A percentile compares a stretch with the other conserved stretches of the same genome.
Conservation (phyloP, 2,888 invertebrate genomes). For the Coleophora flavipennella region DNA sequence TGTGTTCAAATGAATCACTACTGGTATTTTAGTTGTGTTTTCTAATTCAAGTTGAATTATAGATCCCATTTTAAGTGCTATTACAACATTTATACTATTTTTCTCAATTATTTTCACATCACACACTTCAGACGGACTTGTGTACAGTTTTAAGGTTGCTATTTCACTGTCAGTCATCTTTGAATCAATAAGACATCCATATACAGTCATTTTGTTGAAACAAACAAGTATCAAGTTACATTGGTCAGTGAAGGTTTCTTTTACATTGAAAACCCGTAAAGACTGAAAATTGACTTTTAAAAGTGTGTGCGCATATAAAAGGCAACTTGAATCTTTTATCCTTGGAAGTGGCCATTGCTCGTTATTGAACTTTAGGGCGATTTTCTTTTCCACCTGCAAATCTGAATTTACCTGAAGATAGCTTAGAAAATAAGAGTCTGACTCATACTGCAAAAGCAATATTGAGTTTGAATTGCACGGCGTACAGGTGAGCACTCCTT, state of each 20-base stretch:
- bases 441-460: conserved; percentile 34
- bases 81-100: conserved; percentile 24
- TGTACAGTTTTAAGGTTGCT: conserved; percentile 31
- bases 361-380: conserved; percentile 13
- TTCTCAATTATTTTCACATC: conserved; percentile 28
- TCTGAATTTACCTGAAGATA: conserved; percentile 33
- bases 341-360: conserved; percentile 17
- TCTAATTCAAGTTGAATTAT: conserved; percentile 32
- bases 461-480: conserved; percentile 21
- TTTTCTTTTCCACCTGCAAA: conserved; percentile 27
- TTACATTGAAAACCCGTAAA: conserved; percentile 21
- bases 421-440: conserved; percentile 25
- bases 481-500: conserved; percentile 22
- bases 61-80: conserved; percentile 42
- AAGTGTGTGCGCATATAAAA: conserved; percentile 20
- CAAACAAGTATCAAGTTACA: conserved; percentile 26
- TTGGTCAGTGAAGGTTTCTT: conserved; percentile 12
- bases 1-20: conserved; percentile 42
- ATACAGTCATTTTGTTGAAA: conserved; percentile 35
- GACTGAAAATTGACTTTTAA: conserved; percentile 14
- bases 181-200: conserved; percentile 28
- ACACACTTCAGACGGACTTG: conserved; percentile 42
- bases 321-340: conserved; percentile 19
- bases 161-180: conserved; percentile 21
- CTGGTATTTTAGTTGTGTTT: conserved; percentile 15